Evolutionary conservation across 2,113 vertebrate species (phyloP).

Genomic region (Lepidiolamprologus cunningtoni): DNA sequence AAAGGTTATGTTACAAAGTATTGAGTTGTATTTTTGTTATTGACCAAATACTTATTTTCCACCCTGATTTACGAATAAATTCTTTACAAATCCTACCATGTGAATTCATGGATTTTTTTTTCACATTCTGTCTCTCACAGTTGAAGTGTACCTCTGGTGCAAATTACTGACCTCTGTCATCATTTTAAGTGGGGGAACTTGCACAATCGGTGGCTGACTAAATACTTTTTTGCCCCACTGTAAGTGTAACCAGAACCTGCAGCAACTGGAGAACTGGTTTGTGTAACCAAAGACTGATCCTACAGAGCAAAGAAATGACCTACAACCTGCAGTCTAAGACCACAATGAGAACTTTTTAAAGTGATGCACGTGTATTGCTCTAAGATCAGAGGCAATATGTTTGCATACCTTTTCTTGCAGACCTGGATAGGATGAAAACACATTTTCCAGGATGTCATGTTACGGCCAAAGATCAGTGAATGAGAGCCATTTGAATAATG

Average conservation of each 20-base stretch:
- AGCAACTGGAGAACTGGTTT: not conserved
- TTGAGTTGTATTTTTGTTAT: no score
- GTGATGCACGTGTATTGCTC: accelerated
- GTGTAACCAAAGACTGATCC: not conserved
- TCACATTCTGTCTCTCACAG: no score
- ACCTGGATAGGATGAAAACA: not conserved
- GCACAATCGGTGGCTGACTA: no score
- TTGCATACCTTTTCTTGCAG: not conserved
- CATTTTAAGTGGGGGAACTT: no score
- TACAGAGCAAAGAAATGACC: not conserved
- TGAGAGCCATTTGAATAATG: not conserved
- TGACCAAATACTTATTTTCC: no score
- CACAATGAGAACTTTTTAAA: not conserved
- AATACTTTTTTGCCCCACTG: no score
- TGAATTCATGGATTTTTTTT: no score
- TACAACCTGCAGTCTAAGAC: not conserved
- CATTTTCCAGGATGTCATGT: not conserved
- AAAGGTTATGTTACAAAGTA: no score
- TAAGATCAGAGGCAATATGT: not conserved
- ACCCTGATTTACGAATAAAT: no score
- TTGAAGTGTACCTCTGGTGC: no score
- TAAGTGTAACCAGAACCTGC: not conserved
- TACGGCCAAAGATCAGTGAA: not conserved
- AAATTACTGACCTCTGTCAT: no score
- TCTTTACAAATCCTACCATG: no score